Evolutionary conservation across 2,888 invertebrate genomes (phyloP).

Genomic region (Cyrtodaria siliqua): DNA sequence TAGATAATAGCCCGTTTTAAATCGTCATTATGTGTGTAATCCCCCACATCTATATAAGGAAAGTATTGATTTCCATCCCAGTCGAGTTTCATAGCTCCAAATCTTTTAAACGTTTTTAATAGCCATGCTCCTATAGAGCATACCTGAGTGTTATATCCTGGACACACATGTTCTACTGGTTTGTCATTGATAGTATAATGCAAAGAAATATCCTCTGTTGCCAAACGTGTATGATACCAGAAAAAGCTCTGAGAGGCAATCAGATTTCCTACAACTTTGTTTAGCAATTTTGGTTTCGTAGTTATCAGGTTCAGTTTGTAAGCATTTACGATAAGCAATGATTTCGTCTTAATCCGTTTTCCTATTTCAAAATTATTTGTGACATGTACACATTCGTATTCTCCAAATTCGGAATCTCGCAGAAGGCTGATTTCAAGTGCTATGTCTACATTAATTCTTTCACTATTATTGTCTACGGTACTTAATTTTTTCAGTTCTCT

Average conservation of each 20-base stretch:
- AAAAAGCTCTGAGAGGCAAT: neutral
- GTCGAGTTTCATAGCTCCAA: neutral
- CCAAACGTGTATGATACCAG: neutral
- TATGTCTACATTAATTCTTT: too few relatives aligned
- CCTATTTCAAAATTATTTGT: too few relatives aligned
- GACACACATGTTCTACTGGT: neutral
- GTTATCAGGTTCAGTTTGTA: too few relatives aligned
- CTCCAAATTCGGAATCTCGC: too few relatives aligned
- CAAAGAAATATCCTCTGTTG: neutral
- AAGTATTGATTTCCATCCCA: neutral
- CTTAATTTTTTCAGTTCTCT: too few relatives aligned
- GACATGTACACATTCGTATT: too few relatives aligned
- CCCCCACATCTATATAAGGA: neutral
- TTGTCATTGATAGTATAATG: neutral
- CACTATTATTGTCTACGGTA: too few relatives aligned
- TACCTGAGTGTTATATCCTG: neutral
- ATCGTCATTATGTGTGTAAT: neutral
- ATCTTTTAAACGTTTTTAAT: neutral
- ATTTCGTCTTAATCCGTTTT: too few relatives aligned
- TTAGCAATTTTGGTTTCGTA: too few relatives aligned
- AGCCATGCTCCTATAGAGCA: neutral
- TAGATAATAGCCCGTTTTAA: neutral
- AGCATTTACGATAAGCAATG: too few relatives aligned
- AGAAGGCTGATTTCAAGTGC: too few relatives aligned
- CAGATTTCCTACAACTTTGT: neutral